phyloP scores from a whole-genome alignment of 2,113 vertebrate species.

The Colinus virginianus region DNA sequence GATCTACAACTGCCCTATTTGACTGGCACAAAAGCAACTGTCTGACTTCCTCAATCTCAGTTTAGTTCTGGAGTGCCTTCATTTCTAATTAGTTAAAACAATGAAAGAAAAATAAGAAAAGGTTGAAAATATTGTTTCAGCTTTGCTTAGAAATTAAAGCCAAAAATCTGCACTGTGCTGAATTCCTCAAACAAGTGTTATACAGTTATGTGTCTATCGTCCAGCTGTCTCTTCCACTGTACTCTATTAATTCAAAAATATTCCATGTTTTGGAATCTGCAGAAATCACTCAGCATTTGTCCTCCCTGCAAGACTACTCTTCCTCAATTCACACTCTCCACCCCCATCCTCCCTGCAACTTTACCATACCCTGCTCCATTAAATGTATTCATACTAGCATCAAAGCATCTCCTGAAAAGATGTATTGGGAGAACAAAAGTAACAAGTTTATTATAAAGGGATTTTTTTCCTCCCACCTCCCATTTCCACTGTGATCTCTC shows the following conservation, averaged over 20 bases:
- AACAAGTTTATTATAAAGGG: constrained; percentile 74
- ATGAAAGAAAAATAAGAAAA: not conserved
- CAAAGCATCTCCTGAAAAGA: constrained; percentile 63
- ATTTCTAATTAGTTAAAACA: not conserved
- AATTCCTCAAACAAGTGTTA: not conserved
- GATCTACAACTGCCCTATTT: not conserved
- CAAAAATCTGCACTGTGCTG: not conserved
- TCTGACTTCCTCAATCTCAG: not conserved
- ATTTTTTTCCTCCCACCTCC: not conserved
- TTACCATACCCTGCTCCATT: constrained; percentile 7
- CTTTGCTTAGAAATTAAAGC: not conserved
- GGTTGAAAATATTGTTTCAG: not conserved
- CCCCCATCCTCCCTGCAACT: not conserved
- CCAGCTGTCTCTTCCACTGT: not conserved
- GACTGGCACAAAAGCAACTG: not conserved
- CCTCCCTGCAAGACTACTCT: constrained; percentile 33
- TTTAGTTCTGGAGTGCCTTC: not conserved
- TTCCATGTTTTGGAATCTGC: constrained; percentile 1
- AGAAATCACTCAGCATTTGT: constrained; percentile 41
- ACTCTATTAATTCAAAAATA: not conserved
- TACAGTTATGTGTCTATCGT: not conserved
- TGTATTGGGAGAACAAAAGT: constrained; percentile 53
- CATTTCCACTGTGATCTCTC: not conserved
- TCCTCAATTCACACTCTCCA: not conserved
- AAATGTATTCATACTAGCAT: constrained; percentile 56